Conservation (phyloP, 1,140 invertebrate genomes). For the Ladona fulva region DNA sequence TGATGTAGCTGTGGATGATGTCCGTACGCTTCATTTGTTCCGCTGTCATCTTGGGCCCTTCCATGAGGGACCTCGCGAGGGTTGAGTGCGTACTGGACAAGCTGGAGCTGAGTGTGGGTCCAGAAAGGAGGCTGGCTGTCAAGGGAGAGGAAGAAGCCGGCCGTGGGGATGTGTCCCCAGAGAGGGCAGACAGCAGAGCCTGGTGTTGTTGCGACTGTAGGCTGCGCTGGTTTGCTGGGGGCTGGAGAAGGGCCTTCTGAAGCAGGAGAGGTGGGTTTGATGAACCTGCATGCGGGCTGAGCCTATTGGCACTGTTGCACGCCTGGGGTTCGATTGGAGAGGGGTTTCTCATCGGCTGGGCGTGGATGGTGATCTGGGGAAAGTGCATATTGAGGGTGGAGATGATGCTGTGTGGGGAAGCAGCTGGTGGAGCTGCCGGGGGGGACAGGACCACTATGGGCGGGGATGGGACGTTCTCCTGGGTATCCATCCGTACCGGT, state of each 20-base stretch:
- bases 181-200: neutral
- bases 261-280: constrained; percentile 36
- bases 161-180: neutral
- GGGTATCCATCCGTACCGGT: neutral
- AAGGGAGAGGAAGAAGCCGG: constrained; percentile 17
- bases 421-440: constrained; percentile 22
- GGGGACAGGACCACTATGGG: constrained; percentile 34
- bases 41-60: constrained; percentile 75
- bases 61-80: constrained; percentile 76
- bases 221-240: neutral
- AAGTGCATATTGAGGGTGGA: constrained; percentile 18
- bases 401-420: constrained; percentile 11
- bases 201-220: constrained; percentile 11
- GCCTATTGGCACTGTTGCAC: constrained; percentile 27
- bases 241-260: constrained; percentile 27
- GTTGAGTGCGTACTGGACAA: constrained; percentile 79
- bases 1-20: constrained; percentile 82
- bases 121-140: constrained; percentile 16
- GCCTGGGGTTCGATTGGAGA: constrained; percentile 24
- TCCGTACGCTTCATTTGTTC: constrained; percentile 82
- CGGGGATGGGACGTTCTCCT: neutral
- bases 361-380: neutral
- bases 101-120: constrained; percentile 31
- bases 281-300: neutral
- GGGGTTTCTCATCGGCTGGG: neutral